These are phyloP conservation scores for Sciurus niger DNA, from an alignment of 2,113 vertebrate species.

Conservation along the genomic window DNA sequence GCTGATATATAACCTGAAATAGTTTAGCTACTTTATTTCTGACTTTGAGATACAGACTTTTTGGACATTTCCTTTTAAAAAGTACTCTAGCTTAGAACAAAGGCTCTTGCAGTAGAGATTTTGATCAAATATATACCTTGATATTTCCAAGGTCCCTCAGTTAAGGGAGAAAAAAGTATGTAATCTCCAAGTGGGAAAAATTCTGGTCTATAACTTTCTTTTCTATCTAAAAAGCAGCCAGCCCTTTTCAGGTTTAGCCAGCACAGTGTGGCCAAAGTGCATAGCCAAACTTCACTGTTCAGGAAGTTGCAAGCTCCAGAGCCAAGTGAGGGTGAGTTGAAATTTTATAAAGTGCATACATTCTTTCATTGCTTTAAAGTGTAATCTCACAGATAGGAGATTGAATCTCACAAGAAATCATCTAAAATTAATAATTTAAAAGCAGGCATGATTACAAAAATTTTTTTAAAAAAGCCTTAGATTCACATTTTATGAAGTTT, in stretches of 20 bases:
- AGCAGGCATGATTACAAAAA: neutral
- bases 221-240: constrained; percentile 49
- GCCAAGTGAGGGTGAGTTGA: neutral
- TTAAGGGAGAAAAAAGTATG: neutral
- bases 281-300: neutral
- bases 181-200: constrained; percentile 45
- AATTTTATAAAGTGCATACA: constrained; percentile 33
- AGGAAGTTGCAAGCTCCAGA: neutral
- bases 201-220: constrained; percentile 27
- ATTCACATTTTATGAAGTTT: constrained; percentile 21
- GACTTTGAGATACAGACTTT: constrained; percentile 66
- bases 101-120: constrained; percentile 54
- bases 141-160: constrained; percentile 44
- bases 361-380: constrained; percentile 35
- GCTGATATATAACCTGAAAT: constrained; percentile 68
- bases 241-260: neutral
- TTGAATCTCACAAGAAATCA: constrained; percentile 38
- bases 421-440: neutral
- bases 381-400: neutral
- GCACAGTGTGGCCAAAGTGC: neutral
- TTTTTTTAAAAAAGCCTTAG: neutral
- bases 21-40: constrained; percentile 74
- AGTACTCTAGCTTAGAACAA: constrained; percentile 74
- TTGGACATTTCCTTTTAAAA: constrained; percentile 62
- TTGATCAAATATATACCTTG: constrained; percentile 78